Evolutionary conservation across 2,113 vertebrate species (phyloP).

Genomic region (Malurus cyaneus): DNA sequence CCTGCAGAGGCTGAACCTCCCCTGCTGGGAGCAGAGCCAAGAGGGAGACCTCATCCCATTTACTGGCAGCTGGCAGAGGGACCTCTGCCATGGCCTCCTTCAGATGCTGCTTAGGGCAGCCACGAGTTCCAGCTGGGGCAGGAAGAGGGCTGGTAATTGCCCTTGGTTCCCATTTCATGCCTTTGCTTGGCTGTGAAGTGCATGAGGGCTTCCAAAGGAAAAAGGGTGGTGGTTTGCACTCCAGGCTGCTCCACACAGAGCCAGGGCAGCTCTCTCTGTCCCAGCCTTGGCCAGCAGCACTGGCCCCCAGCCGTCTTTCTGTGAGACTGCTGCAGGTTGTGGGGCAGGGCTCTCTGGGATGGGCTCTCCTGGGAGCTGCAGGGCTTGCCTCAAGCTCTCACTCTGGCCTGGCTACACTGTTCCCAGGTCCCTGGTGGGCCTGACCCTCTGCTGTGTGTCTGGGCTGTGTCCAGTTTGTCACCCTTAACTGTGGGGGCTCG

Average conservation of each 20-base stretch:
- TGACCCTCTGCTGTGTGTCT: neutral
- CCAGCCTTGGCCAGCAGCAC: accelerated
- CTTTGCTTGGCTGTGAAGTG: neutral
- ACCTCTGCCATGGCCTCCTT: neutral
- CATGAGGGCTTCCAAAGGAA: neutral
- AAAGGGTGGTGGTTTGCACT: neutral
- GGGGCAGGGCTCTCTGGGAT: accelerated
- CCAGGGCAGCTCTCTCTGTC: neutral
- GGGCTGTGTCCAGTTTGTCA: neutral
- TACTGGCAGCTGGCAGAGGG: accelerated
- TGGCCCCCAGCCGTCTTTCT: accelerated
- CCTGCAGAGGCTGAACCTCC: neutral
- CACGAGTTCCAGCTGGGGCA: neutral
- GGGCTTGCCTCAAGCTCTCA: neutral
- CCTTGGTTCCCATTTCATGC: neutral
- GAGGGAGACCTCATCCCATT: neutral
- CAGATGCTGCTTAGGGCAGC: neutral
- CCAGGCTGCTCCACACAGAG: neutral
- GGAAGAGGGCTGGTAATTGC: neutral
- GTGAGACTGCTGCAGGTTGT: neutral
- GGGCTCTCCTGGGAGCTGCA: neutral
- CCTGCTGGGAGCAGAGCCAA: accelerated
- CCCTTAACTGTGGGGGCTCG: neutral
- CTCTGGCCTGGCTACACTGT: neutral
- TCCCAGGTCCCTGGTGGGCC: neutral